Conservation (phyloP, 1,140 invertebrate genomes). For the Lasaia peninsularis region DNA sequence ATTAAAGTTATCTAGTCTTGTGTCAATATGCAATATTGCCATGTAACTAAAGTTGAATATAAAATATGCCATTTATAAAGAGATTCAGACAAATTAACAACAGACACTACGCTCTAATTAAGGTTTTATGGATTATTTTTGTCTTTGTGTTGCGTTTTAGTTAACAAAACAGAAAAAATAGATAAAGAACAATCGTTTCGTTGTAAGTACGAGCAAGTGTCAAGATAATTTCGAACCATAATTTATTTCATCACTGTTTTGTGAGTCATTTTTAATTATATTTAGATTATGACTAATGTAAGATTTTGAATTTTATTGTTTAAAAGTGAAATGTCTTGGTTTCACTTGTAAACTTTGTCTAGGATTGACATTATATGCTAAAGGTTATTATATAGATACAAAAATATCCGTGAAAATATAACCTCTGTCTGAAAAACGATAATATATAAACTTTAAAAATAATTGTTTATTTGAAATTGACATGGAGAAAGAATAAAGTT, state of each 20-base stretch:
- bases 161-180: conserved; percentile 36
- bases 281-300: neutral
- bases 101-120: conserved; percentile 41
- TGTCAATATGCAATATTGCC: too few species aligned
- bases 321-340: too few species aligned
- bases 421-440: too few species aligned
- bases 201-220: conserved; percentile 75
- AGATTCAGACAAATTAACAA: conserved; percentile 25
- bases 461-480: too few species aligned
- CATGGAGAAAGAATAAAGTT: too few species aligned
- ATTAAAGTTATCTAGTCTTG: too few species aligned
- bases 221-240: conserved; percentile 32
- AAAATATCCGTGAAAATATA: conserved; percentile 6
- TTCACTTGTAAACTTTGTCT: too few species aligned
- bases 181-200: conserved; percentile 35
- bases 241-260: conserved; percentile 51
- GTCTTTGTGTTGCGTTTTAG: conserved; percentile 61
- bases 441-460: too few species aligned
- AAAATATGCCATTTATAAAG: too few species aligned
- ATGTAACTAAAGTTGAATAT: too few species aligned
- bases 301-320: conserved; percentile 17
- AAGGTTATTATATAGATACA: too few species aligned
- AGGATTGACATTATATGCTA: too few species aligned
- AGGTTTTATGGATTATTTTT: conserved; percentile 49
- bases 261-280: conserved; percentile 24